Evolutionary conservation across 2,888 invertebrate species (phyloP).

Genomic region (Drosophila maculinotata): DNA sequence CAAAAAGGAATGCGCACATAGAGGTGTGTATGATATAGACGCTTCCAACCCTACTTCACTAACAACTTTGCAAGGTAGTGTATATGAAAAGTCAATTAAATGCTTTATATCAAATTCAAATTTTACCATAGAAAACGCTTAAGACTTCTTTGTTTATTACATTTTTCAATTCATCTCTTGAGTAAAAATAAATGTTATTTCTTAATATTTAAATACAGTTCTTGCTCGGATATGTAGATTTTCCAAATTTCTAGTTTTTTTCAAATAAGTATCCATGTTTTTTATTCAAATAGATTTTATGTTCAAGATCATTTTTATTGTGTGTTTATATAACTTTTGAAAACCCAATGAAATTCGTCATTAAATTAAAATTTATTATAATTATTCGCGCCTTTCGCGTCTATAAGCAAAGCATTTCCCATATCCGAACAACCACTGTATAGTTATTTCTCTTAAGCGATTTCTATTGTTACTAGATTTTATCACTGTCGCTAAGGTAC

Average conservation of each 20-base stretch:
- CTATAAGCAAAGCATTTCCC: background rate
- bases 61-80: constrained; percentile 85
- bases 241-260: no score
- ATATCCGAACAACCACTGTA: background rate
- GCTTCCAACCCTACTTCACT: constrained; percentile 85
- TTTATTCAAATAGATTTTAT: no score
- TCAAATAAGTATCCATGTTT: no score
- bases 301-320: no score
- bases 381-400: no score
- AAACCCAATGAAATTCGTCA: no score
- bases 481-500: constrained; percentile 31
- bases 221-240: background rate
- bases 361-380: no score
- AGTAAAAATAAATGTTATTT: background rate
- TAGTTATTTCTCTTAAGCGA: constrained; percentile 33
- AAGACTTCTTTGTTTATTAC: constrained; percentile 7
- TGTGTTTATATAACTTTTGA: no score
- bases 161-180: background rate
- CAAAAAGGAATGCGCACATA: constrained; percentile 96
- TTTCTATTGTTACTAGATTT: constrained; percentile 33
- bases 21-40: constrained; percentile 91
- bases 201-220: background rate
- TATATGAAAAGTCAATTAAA: constrained; percentile 80
- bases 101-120: constrained; percentile 56
- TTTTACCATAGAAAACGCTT: constrained; percentile 25